Base-by-base conservation (phyloP, 2,888 invertebrate species). In the Aspidiotus destructor region DNA sequence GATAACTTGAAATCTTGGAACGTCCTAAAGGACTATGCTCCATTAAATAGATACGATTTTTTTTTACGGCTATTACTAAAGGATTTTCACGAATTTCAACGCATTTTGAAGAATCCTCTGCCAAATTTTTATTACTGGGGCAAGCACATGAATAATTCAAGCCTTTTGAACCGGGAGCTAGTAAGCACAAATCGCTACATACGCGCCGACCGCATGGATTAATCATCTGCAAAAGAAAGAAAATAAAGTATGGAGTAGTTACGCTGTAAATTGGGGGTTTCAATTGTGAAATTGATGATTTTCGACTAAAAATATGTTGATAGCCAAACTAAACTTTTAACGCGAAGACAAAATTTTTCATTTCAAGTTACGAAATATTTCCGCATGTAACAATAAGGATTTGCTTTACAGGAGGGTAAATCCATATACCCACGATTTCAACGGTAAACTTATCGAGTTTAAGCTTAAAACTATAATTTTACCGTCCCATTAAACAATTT, bases 171-270 rank as follows among this genome's bases (percentile, higher is more conserved):
- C 80, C 78, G 0, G 84, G 84, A 1, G 82, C 82, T 62, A 92
- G 77, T 44, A 93, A 78, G 74, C 94, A 94, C 40, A 94, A 77
- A 75, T 92, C 87, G 1, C 85, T 84, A 76, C 94, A 94, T 11
- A 79, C 78, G 17, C 82, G 79, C 8, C 77, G 73, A 17, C 76
- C 75, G 75, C 92, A 92, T 0, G 87, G 86, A 77, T 89, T 80
- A 0, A 70, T 28, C 11, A 74, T 73, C 76, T 76, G 64, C 64
- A 28, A 28, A 28, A 28, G 28, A 28, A 28, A 28, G 28, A 28
- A 28, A 28, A 28, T 28, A 28, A 28, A 28, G 28, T 28, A 28
- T 28, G 5, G 28, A 28, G 28, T 28, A 28, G 5, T 28, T 28
- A 28, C 5, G 28, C 28, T 28, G 28, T 28, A 28, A 28, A 5